Percentiles rank a stretch among this genome's conserved stretches.
phyloP scores from a whole-genome alignment of 2,888 invertebrate species.

The Magallana nippona region DNA sequence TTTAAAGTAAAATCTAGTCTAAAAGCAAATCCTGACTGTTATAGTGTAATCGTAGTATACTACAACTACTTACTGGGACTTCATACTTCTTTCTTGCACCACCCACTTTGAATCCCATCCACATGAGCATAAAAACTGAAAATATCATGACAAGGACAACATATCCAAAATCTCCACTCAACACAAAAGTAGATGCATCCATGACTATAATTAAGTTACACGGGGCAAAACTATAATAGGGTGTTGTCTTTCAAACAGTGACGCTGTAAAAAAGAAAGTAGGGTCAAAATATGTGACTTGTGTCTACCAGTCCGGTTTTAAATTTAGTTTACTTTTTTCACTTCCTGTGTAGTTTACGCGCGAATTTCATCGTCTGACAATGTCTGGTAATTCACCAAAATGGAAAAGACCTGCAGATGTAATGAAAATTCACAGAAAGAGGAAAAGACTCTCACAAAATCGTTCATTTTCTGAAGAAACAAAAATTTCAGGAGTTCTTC shows the following conservation, averaged over 20 bases:
- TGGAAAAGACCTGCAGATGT: constrained; percentile 84
- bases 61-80: constrained; percentile 58
- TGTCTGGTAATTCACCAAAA: constrained; percentile 57
- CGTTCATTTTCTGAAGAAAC: constrained; percentile 34
- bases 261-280: no score
- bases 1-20: no score
- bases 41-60: not conserved
- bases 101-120: constrained; percentile 62
- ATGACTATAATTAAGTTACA: not conserved
- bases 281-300: no score
- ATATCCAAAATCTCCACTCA: constrained; percentile 63
- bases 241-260: no score
- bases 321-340: not conserved
- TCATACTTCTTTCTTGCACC: constrained; percentile 64
- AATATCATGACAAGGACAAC: constrained; percentile 59
- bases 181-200: constrained; percentile 23
- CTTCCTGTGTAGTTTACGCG: constrained; percentile 14
- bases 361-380: constrained; percentile 42
- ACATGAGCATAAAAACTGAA: constrained; percentile 59
- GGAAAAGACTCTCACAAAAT: constrained; percentile 81
- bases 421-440: constrained; percentile 88
- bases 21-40: not conserved
- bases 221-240: no score
- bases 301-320: not conserved
- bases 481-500: constrained; percentile 7